phyloP scores from a whole-genome alignment of 1,140 invertebrate species.

The Pseudomyrmex cubaensis region DNA sequence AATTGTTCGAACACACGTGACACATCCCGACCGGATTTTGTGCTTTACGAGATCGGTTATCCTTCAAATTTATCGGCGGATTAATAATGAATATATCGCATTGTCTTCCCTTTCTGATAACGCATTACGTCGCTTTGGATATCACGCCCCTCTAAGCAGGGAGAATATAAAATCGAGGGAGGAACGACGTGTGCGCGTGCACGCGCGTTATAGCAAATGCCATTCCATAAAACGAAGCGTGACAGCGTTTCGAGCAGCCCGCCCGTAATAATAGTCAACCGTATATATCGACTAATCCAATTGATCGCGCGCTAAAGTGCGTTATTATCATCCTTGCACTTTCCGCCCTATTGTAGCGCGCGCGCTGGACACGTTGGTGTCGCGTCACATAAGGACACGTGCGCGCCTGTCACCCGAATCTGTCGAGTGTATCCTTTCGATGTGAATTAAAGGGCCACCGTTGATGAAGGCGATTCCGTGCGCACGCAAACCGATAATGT shows the following conservation, averaged over 20 bases:
- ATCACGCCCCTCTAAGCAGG: conserved; percentile 27
- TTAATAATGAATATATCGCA: conserved; percentile 57
- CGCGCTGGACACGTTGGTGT: conserved; percentile 22
- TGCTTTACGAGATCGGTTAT: conserved; percentile 14
- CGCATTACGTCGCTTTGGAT: conserved; percentile 58
- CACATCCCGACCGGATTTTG: conserved; percentile 34
- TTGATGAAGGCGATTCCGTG: background rate
- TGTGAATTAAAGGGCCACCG: background rate
- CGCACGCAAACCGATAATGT: background rate
- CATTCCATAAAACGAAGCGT: conserved; percentile 71
- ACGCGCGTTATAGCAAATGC: conserved; percentile 59
- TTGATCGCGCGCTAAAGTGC: conserved; percentile 71
- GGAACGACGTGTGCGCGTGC: background rate
- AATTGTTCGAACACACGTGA: background rate
- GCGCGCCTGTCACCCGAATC: background rate
- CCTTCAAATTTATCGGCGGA: conserved; percentile 49
- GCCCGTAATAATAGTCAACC: conserved; percentile 68
- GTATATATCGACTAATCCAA: conserved; percentile 69
- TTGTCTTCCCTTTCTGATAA: conserved; percentile 46
- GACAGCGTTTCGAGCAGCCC: conserved; percentile 68
- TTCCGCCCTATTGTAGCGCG: conserved; percentile 60
- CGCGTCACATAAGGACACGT: conserved; percentile 15
- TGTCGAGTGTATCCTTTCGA: background rate
- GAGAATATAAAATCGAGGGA: conserved; percentile 66
- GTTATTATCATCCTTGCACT: conserved; percentile 74